Base-by-base conservation (phyloP, 2,888 invertebrate species). In the Erynnis tages region DNA sequence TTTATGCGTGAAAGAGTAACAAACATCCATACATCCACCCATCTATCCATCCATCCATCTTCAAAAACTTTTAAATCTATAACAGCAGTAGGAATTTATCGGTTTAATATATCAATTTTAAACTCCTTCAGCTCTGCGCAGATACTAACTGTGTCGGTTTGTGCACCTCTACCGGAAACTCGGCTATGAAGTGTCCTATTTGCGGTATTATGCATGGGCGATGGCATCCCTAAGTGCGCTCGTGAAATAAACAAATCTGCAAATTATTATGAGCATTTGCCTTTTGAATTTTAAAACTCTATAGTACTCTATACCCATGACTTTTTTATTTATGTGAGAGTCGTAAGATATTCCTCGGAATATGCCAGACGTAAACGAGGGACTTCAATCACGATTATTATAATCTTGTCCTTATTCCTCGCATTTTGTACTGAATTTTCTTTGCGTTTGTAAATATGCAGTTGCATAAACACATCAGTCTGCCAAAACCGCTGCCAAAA, bases 81-180 rank as follows among this genome's bases (percentile, higher is more conserved):
- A n/a, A n/a, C n/a, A n/a, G n/a, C n/a, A n/a, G n/a, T n/a, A n/a
- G n/a, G n/a, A n/a, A n/a, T n/a, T n/a, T n/a, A n/a, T n/a, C n/a
- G n/a, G n/a, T n/a, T n/a, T n/a, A n/a, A n/a, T n/a, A n/a, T n/a
- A n/a, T n/a, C n/a, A n/a, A n/a, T n/a, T n/a, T n/a, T n/a, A n/a
- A n/a, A n/a, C n/a, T n/a, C n/a, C n/a, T n/a, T n/a, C n/a, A n/a
- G n/a, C n/a, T n/a, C n/a, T n/a, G n/a, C n/a, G n/a, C n/a, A n/a
- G n/a, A n/a, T n/a, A n/a, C n/a, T 14, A 25, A 48, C 44, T 53
- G 48, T 55, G 57, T 59, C 54, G 53, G 48, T 21, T 37, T 30
- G 50, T 57, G 53, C 55, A 55, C 40, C 27, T 32, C 52, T 47
- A 49, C 38, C 50, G 53, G 52, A 55, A 55, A 55, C 54, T 50